These are phyloP conservation scores for Drosophila guanche DNA, from an alignment of 1,140 invertebrate genomes.

Conservation along the genomic window DNA sequence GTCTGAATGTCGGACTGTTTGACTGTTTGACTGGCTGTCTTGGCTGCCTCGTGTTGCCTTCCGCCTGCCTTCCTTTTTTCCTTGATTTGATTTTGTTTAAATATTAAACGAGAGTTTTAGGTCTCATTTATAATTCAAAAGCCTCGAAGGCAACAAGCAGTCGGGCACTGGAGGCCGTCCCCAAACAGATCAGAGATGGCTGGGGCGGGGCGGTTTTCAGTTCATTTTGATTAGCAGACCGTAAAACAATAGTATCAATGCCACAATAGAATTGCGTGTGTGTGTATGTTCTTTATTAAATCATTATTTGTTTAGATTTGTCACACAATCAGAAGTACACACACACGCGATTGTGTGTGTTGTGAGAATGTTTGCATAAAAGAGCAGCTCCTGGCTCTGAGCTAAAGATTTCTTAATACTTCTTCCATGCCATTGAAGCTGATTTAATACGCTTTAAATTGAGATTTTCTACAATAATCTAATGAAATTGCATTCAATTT, in stretches of 20 bases:
- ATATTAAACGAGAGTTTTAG: conserved; percentile 81
- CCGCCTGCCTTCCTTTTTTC: conserved; percentile 47
- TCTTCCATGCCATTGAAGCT: conserved; percentile 43
- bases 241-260: conserved; percentile 75
- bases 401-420: conserved; percentile 34
- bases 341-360: conserved; percentile 7
- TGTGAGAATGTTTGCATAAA: conserved; percentile 49
- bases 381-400: conserved; percentile 46
- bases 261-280: conserved; percentile 63
- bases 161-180: not conserved
- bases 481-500: conserved; percentile 57
- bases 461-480: conserved; percentile 40
- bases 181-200: not conserved
- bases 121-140: conserved; percentile 75
- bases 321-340: conserved; percentile 34
- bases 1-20: conserved; percentile 40
- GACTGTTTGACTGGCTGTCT: conserved; percentile 57
- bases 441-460: conserved; percentile 57
- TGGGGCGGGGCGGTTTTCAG: conserved; percentile 10
- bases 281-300: conserved; percentile 63
- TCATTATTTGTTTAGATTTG: conserved; percentile 74
- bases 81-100: conserved; percentile 82
- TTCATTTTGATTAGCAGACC: conserved; percentile 78
- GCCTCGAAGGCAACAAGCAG: conserved; percentile 7
- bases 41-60: conserved; percentile 34